Evolutionary conservation across 2,888 invertebrate genomes (phyloP).

Genomic region (Kryphioiulus occultus): DNA sequence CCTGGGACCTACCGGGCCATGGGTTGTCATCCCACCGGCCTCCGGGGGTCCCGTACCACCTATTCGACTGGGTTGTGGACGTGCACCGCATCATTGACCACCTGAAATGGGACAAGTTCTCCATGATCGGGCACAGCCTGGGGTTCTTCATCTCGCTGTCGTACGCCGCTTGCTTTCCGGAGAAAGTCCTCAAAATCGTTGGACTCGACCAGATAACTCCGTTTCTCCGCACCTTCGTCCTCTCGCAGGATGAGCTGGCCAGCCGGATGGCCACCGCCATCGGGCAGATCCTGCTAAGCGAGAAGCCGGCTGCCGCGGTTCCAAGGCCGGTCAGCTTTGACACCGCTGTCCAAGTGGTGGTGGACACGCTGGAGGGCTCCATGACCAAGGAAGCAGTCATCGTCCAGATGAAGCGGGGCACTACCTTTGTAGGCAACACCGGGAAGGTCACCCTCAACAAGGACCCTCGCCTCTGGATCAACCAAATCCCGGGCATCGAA

Average conservation of each 20-base stretch:
- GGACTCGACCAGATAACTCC: no score
- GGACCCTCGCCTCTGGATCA: no score
- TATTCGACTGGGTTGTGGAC: conserved; percentile 82
- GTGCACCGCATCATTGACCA: conserved; percentile 76
- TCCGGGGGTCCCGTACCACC: conserved; percentile 72
- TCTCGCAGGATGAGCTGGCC: no score
- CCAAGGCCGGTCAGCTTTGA: conserved; percentile 62
- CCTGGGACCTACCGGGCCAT: conserved; percentile 69
- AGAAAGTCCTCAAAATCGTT: neutral
- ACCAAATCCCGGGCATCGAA: no score
- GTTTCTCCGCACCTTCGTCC: no score
- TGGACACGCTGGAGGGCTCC: conserved; percentile 58
- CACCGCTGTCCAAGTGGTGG: conserved; percentile 75
- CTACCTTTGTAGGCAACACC: conserved; percentile 48
- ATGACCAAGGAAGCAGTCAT: conserved; percentile 53
- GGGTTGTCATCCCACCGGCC: conserved; percentile 66
- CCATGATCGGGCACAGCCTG: conserved; percentile 70
- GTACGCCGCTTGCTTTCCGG: conserved; percentile 11
- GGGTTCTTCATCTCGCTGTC: conserved; percentile 51
- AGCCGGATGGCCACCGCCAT: no score
- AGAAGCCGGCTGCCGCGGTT: neutral
- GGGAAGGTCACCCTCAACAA: conserved; percentile 54
- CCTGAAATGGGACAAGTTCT: conserved; percentile 76
- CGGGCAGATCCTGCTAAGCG: no score
- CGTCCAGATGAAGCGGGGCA: conserved; percentile 55